Base-by-base conservation (phyloP, 1,140 invertebrate species). In the Reticulitermes speratus region DNA sequence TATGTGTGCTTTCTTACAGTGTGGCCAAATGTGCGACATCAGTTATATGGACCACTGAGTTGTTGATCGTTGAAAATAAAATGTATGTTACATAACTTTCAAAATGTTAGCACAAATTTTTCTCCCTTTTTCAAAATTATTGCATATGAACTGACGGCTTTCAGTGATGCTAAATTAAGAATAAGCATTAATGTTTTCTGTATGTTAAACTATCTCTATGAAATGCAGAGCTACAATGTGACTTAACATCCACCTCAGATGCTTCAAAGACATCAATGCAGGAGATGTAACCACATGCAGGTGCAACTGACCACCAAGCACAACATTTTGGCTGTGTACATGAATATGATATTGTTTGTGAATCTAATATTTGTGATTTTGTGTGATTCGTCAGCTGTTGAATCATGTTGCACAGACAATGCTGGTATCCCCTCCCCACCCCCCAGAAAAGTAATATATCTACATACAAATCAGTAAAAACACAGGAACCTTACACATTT, bases 251-350 rank as follows among this genome's bases (percentile, higher is more conserved):
- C 65, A 75, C 9, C 25, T 6, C 65, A 75, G 14, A 75, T 75
- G 65, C 65, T 55, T 55, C 52, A 55, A 75, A 75, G 25, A 5
- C 65, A n/a, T 55, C 65, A n/a, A 25, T 75, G 65, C 65, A 75
- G n/a, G 14, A 75, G n/a, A 75, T 30, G 65, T 30, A 75, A 75
- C n/a, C 65, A 75, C 65, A 75, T 75, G 65, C 65, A 75, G 7
- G 65, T 75, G 65, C 65, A n/a, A 25, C 45, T 75, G n/a, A n/a
- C 65, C 52, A 55, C n/a, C n/a, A 75, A 75, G 65, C 65, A 75
- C 19, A 55, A 55, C 52, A 21, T 5, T 55, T 21, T 21, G 52
- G 52, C 19, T 21, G 52, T 21, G 19, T 21, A 21, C 19, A 16
- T 55, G 19, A 55, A 55, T 55, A 55, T 2, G 52, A 16, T 21